These are phyloP conservation scores for Leiothrix lutea DNA, from an alignment of 2,113 vertebrate genomes.

Conservation along the genomic window DNA sequence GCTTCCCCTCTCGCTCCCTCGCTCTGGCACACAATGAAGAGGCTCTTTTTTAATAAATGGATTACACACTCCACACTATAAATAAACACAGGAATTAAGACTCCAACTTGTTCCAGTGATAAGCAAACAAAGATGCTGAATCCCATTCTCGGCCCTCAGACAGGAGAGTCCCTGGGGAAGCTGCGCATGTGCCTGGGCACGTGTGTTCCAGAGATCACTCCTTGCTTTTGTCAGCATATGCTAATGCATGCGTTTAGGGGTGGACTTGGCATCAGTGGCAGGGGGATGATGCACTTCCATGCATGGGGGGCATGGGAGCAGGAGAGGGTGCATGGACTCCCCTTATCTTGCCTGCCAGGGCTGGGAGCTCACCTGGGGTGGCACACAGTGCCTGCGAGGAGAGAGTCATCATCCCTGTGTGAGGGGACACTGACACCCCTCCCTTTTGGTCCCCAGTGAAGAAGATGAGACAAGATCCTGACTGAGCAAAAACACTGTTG, in stretches of 20 bases:
- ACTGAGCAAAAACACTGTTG: slow-evolving; percentile 42
- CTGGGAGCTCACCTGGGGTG: background rate
- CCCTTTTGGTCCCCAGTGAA: slow-evolving; percentile 65
- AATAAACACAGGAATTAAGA: slow-evolving; percentile 63
- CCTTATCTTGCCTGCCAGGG: background rate
- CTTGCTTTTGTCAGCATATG: background rate
- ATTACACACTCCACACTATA: slow-evolving; percentile 60
- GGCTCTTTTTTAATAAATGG: slow-evolving; percentile 54
- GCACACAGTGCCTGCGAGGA: background rate
- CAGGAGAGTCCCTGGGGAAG: background rate
- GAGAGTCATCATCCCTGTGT: rapidly evolving
- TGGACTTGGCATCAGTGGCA: rapidly evolving
- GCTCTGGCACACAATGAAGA: slow-evolving; percentile 37
- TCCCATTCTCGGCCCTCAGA: slow-evolving; percentile 7
- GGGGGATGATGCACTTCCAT: rapidly evolving
- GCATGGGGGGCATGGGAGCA: background rate
- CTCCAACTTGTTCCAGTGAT: slow-evolving; percentile 47
- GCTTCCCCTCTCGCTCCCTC: slow-evolving; percentile 34
- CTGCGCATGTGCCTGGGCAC: background rate
- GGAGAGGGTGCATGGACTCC: background rate
- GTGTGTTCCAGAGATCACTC: background rate
- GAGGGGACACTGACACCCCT: background rate
- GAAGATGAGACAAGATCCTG: slow-evolving; percentile 66
- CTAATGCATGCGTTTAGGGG: rapidly evolving
- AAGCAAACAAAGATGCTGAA: slow-evolving; percentile 56